A percentile compares a stretch with the other conserved stretches of the same genome.
Conservation (phyloP, 2,888 invertebrate genomes). For the Tiliacea citrago region DNA sequence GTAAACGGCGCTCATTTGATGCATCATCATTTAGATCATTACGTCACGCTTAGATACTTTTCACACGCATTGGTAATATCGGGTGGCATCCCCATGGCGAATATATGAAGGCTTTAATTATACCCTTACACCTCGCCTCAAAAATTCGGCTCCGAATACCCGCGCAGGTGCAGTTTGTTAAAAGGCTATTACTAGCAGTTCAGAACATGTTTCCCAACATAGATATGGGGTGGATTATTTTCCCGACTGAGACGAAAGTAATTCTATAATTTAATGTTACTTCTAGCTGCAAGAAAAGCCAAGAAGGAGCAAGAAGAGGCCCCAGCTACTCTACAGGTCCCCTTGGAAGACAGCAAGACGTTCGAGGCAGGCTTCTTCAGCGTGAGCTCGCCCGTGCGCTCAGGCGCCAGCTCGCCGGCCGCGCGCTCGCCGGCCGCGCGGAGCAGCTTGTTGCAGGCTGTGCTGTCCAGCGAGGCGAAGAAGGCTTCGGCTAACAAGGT, state of each 20-base stretch:
- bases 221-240: background rate
- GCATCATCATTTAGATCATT: too few species aligned
- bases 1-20: background rate
- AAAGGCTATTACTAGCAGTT: background rate
- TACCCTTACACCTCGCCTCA: too few species aligned
- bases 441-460: constrained; percentile 76
- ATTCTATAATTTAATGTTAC: background rate
- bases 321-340: constrained; percentile 7
- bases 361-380: constrained; percentile 88
- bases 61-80: background rate
- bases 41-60: background rate
- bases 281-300: constrained; percentile 83
- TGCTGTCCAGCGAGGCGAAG: constrained; percentile 84
- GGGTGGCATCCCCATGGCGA: too few species aligned
- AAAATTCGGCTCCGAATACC: too few species aligned
- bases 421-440: constrained; percentile 54
- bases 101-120: background rate
- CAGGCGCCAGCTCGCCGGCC: constrained; percentile 23
- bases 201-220: background rate
- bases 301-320: constrained; percentile 73
- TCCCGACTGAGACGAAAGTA: background rate
- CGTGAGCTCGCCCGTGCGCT: constrained; percentile 83
- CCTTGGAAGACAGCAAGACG: constrained; percentile 71
- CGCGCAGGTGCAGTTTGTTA: background rate
- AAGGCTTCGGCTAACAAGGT: constrained; percentile 82